phyloP scores from a whole-genome alignment of 2,888 invertebrate species.

The Cancer borealis region DNA sequence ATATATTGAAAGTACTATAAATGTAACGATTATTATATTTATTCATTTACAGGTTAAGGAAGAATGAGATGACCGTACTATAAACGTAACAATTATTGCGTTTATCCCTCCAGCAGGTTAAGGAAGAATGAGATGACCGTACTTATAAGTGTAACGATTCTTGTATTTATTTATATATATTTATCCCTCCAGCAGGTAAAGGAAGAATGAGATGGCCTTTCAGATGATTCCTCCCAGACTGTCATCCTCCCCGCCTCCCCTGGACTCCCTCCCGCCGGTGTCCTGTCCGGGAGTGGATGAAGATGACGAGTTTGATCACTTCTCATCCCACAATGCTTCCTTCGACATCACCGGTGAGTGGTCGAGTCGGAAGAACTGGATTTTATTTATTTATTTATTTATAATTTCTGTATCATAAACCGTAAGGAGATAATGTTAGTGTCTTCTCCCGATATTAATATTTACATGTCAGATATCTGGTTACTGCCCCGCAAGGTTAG shows the following conservation, averaged over 20 bases:
- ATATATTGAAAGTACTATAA: too few relatives aligned
- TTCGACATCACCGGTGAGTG: conserved; percentile 72
- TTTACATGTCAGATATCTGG: too few relatives aligned
- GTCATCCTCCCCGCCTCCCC: conserved; percentile 75
- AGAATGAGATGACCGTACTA: neutral
- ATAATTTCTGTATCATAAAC: too few relatives aligned
- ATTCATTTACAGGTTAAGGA: neutral
- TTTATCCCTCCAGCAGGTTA: too few relatives aligned
- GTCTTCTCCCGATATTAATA: too few relatives aligned
- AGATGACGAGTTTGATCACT: conserved; percentile 73
- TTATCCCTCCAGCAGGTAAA: conserved; percentile 44
- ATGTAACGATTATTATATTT: neutral
- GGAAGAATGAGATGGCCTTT: conserved; percentile 75
- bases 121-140: too few relatives aligned
- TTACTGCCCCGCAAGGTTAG: too few relatives aligned
- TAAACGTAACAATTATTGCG: neutral
- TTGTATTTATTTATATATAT: neutral
- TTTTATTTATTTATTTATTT: neutral
- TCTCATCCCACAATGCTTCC: conserved; percentile 67
- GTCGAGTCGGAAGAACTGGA: neutral
- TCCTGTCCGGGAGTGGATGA: conserved; percentile 70
- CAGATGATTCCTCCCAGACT: conserved; percentile 74
- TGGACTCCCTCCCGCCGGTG: conserved; percentile 73
- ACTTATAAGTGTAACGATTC: too few relatives aligned
- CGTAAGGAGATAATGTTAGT: too few relatives aligned